Conservation (phyloP, 2,797 vertebrate species). For the Sebastes cheni region DNA sequence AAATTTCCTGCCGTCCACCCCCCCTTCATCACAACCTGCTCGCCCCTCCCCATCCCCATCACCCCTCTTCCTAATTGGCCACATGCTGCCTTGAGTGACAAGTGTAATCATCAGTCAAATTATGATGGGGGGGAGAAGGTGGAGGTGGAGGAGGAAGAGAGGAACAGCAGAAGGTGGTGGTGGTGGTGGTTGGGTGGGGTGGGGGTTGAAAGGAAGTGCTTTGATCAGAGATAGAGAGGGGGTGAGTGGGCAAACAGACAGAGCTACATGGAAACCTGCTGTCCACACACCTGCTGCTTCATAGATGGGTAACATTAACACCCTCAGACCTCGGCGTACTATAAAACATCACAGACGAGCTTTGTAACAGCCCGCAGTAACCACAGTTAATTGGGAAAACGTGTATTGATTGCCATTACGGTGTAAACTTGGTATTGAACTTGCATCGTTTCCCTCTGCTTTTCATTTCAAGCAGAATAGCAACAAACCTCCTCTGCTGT, state of each 20-base stretch:
- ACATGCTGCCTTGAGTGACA: conserved; percentile 91
- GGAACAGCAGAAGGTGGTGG: conserved; percentile 62
- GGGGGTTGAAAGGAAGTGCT: conserved; percentile 70
- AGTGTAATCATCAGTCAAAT: conserved; percentile 95
- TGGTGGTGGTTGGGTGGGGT: background rate
- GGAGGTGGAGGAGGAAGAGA: conserved; percentile 48
- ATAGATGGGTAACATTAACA: conserved; percentile 57
- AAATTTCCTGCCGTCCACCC: conserved; percentile 25
- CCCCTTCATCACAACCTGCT: conserved; percentile 22
- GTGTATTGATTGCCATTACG: background rate
- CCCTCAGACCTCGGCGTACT: conserved; percentile 29
- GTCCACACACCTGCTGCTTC: conserved; percentile 81
- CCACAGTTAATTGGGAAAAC: background rate
- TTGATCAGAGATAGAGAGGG: conserved; percentile 72
- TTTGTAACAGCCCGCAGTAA: background rate
- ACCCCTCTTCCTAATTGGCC: conserved; percentile 81
- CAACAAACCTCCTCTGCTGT: conserved; percentile 3
- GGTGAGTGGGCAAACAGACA: conserved; percentile 65
- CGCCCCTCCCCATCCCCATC: conserved; percentile 56
- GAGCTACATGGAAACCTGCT: conserved; percentile 79
- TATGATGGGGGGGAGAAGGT: conserved; percentile 73
- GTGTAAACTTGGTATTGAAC: conserved; percentile 18
- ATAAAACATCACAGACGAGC: conserved; percentile 15
- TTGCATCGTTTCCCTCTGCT: background rate
- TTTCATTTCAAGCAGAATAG: conserved; percentile 12